Evolutionary conservation across 2,113 vertebrate genomes (phyloP).

Genomic region (Urocolius indicus): DNA sequence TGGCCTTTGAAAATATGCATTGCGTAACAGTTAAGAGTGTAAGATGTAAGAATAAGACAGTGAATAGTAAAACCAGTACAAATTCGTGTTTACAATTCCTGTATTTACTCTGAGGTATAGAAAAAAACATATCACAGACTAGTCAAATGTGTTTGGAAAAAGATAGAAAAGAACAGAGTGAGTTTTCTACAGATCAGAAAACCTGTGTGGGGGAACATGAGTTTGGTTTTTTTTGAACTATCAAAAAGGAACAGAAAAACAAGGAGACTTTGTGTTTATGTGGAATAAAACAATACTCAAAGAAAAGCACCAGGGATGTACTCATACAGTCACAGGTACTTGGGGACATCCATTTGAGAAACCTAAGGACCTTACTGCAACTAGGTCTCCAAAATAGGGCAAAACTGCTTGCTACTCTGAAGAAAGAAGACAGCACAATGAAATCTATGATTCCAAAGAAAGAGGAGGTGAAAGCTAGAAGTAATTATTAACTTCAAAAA

Average conservation of each 20-base stretch:
- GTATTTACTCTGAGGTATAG: not conserved
- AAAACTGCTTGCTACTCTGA: not conserved
- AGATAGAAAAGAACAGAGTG: not conserved
- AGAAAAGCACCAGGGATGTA: not conserved
- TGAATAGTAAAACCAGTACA: not conserved
- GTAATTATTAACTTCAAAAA: not conserved
- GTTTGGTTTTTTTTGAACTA: not conserved
- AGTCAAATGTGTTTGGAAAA: not conserved
- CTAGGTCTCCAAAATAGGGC: not conserved
- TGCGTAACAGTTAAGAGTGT: rapidly evolving
- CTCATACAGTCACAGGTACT: not conserved
- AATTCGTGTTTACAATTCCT: not conserved
- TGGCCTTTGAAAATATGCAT: not conserved
- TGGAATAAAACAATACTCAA: not conserved
- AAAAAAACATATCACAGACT: not conserved
- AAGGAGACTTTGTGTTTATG: not conserved
- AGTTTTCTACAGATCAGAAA: not conserved
- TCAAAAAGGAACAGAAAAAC: not conserved
- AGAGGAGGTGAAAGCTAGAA: not conserved
- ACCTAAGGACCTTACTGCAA: not conserved
- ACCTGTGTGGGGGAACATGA: not conserved
- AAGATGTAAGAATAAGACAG: not conserved
- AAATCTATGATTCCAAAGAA: not conserved
- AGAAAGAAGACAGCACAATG: not conserved
- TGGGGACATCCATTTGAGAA: not conserved